Evolutionary conservation across 2,888 invertebrate genomes (phyloP).

Genomic region (Litoditis marina): DNA sequence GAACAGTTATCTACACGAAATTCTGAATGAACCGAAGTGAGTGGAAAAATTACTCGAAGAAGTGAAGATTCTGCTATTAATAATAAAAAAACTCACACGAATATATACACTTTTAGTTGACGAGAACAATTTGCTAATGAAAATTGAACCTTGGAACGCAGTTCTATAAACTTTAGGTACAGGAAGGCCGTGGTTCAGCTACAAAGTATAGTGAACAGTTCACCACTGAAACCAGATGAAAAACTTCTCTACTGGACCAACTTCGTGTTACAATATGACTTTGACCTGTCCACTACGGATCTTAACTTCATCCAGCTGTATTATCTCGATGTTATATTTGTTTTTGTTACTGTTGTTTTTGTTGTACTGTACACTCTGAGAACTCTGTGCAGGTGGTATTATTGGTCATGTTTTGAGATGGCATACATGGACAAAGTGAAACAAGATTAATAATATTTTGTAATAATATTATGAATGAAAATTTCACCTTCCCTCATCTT

Average conservation of each 20-base stretch:
- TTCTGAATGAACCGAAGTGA: constrained; percentile 5
- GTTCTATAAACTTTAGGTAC: neutral
- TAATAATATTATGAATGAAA: no score
- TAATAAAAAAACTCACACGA: no score
- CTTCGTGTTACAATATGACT: neutral
- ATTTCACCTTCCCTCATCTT: no score
- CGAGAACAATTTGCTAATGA: no score
- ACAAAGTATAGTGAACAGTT: neutral
- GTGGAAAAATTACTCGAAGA: no score
- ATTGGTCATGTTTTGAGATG: constrained; percentile 23
- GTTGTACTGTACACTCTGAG: neutral
- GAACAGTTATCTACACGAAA: neutral
- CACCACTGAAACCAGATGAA: neutral
- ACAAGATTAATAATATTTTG: no score
- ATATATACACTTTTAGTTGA: neutral
- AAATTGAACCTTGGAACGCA: no score
- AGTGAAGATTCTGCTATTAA: constrained; percentile 2
- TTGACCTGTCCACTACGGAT: constrained; percentile 4
- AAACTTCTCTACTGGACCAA: constrained; percentile 11
- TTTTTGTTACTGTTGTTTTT: neutral
- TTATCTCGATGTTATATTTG: constrained; percentile 7
- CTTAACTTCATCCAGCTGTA: constrained; percentile 6
- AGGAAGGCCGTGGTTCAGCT: neutral
- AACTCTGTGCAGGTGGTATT: constrained; percentile 3
- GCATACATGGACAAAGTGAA: constrained; percentile 19